phyloP scores from a whole-genome alignment of 2,888 invertebrate genomes.

The Ophion slaviceki region DNA sequence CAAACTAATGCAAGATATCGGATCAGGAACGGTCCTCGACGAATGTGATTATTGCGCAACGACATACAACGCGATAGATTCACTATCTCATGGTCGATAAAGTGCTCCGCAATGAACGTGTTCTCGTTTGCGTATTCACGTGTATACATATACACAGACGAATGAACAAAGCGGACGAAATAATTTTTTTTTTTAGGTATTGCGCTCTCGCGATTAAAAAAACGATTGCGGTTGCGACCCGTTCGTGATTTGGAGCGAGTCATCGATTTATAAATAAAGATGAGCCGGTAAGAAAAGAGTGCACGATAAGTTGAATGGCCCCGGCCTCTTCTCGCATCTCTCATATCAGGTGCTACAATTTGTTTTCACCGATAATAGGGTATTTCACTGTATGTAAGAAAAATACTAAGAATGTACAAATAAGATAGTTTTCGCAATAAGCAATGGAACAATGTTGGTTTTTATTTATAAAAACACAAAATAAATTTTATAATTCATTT shows the following conservation, averaged over 20 bases:
- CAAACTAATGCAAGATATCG: too few species aligned
- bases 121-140: background rate
- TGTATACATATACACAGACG: background rate
- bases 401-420: too few species aligned
- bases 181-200: background rate
- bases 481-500: too few species aligned
- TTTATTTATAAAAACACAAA: too few species aligned
- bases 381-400: too few species aligned
- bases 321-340: conserved; percentile 1
- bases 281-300: conserved; percentile 46
- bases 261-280: conserved; percentile 64
- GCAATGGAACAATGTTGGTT: too few species aligned
- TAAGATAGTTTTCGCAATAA: too few species aligned
- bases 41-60: background rate
- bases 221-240: conserved; percentile 29
- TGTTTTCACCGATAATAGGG: background rate
- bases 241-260: conserved; percentile 30
- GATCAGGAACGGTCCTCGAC: too few species aligned
- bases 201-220: conserved; percentile 2
- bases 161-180: conserved; percentile 4
- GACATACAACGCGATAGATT: background rate
- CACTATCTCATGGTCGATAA: too few species aligned
- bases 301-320: conserved; percentile 60
- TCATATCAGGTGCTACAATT: background rate
- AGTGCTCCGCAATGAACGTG: too few species aligned